These are phyloP conservation scores for Phylloscopus trochilus DNA, from an alignment of 2,113 vertebrate genomes.

Conservation along the genomic window DNA sequence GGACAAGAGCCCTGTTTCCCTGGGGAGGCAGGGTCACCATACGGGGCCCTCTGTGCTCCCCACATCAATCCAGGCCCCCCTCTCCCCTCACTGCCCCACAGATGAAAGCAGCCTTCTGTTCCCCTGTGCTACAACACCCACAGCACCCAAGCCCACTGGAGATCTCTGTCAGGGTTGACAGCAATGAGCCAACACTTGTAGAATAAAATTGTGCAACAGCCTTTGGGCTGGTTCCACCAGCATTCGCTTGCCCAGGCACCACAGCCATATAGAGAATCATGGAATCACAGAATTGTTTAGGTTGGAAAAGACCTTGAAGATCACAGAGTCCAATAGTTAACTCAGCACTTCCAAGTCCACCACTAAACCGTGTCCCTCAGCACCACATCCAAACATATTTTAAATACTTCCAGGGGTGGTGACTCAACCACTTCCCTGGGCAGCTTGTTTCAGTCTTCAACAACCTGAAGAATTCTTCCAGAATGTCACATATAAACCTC, in stretches of 20 bases:
- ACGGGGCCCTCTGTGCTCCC: neutral
- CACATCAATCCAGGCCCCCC: neutral
- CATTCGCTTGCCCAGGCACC: neutral
- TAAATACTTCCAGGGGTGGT: neutral
- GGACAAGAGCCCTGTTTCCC: neutral
- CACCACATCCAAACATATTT: neutral
- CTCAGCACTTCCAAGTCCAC: neutral
- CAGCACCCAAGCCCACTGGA: neutral
- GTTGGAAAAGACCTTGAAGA: neutral
- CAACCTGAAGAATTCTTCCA: neutral
- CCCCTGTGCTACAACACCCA: neutral
- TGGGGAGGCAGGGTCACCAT: neutral
- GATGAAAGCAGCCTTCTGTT: constrained; percentile 24
- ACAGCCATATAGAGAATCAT: neutral
- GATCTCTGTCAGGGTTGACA: neutral
- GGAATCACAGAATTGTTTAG: neutral
- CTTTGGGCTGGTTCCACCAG: neutral
- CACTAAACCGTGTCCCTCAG: neutral
- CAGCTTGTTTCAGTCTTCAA: neutral
- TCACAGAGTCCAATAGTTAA: neutral
- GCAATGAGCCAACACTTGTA: neutral
- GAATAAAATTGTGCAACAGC: neutral
- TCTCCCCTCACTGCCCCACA: neutral
- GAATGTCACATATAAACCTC: neutral
- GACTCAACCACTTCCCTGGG: neutral